phyloP scores from a whole-genome alignment of 2,797 vertebrate genomes.

The Toxotes lorentzi region DNA sequence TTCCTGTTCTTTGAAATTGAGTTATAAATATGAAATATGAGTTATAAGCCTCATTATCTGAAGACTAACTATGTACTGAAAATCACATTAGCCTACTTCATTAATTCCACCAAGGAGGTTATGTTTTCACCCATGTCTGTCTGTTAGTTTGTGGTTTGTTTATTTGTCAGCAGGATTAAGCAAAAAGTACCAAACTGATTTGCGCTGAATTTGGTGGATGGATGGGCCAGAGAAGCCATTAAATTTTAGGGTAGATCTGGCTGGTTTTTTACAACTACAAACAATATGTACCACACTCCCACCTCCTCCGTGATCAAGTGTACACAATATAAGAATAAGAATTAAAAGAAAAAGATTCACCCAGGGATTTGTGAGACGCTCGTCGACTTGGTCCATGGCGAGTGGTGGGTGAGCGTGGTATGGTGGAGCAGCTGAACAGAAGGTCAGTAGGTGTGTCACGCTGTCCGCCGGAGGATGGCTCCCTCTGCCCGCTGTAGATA shows the following conservation, averaged over 20 bases:
- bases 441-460: constrained; percentile 91
- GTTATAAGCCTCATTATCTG: not conserved
- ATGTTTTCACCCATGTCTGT: too few species aligned
- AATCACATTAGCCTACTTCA: constrained; percentile 1
- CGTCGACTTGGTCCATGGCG: constrained; percentile 87
- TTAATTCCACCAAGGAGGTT: not conserved
- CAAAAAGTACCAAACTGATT: too few species aligned
- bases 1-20: not conserved
- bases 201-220: too few species aligned
- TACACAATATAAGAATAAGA: not conserved
- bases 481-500: constrained; percentile 95
- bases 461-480: constrained; percentile 86
- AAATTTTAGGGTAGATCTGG: too few species aligned
- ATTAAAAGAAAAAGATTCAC: constrained; percentile 72
- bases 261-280: not conserved
- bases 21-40: too few species aligned
- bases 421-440: constrained; percentile 93
- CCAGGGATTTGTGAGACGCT: constrained; percentile 93
- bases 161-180: too few species aligned
- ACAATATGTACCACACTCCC: not conserved
- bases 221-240: too few species aligned
- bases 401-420: constrained; percentile 91
- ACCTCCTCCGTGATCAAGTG: not conserved
- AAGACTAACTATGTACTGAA: not conserved
- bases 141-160: too few species aligned